Evolutionary conservation across 1,140 invertebrate species (phyloP).

Genomic region (Pararge aegeria): DNA sequence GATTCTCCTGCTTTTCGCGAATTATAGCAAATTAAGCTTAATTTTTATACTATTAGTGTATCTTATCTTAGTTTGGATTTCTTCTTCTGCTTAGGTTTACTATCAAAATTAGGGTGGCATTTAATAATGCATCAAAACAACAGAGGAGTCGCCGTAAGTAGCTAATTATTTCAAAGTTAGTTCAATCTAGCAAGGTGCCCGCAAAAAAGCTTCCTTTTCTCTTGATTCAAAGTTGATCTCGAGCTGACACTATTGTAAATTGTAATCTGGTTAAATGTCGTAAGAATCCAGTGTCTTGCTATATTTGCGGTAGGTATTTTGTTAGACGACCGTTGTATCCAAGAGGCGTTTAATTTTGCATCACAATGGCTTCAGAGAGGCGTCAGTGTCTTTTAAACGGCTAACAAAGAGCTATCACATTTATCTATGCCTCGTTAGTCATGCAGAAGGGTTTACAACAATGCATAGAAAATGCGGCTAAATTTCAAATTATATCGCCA

Average conservation of each 20-base stretch:
- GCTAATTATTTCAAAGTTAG: too few relatives aligned
- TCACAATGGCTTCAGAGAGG: slow-evolving; percentile 32
- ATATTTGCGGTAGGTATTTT: not conserved
- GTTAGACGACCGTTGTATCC: slow-evolving; percentile 10
- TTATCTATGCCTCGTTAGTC: slow-evolving; percentile 25
- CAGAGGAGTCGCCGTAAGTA: too few relatives aligned
- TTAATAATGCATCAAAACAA: too few relatives aligned
- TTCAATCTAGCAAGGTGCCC: too few relatives aligned
- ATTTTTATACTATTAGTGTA: too few relatives aligned
- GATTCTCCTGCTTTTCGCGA: too few relatives aligned
- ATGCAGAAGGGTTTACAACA: slow-evolving; percentile 7
- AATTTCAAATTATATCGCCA: not conserved
- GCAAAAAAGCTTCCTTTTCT: not conserved
- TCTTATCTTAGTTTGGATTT: too few relatives aligned
- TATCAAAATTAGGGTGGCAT: too few relatives aligned
- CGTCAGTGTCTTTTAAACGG: slow-evolving; percentile 30
- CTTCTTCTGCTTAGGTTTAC: too few relatives aligned
- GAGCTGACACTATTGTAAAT: not conserved
- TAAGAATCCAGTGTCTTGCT: not conserved
- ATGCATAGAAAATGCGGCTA: not conserved
- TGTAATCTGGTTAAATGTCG: not conserved
- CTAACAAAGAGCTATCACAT: slow-evolving; percentile 34
- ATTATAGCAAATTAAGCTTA: too few relatives aligned
- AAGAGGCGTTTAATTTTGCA: slow-evolving; percentile 26
- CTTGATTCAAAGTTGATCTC: not conserved